These are phyloP conservation scores for Acanthurus lineatus DNA, from an alignment of 2,797 vertebrate species.

Conservation along the genomic window DNA sequence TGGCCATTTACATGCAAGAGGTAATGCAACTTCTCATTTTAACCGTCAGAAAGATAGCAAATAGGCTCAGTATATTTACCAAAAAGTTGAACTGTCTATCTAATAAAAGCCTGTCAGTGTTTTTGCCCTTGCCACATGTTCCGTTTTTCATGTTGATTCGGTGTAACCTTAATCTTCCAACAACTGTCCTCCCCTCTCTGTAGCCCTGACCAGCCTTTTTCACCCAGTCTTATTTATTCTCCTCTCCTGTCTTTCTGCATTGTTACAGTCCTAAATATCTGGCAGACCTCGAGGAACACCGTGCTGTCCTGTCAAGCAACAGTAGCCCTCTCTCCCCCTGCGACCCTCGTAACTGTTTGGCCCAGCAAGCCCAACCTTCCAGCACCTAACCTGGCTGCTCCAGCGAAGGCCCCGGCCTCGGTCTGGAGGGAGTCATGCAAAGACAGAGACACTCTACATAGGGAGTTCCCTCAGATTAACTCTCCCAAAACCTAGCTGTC, in stretches of 20 bases:
- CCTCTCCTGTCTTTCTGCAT: constrained; percentile 57
- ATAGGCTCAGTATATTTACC: background rate
- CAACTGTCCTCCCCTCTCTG: background rate
- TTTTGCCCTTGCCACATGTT: background rate
- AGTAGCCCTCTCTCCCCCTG: constrained; percentile 82
- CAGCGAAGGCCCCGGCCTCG: constrained; percentile 15
- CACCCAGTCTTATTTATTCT: constrained; percentile 1
- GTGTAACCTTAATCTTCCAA: background rate
- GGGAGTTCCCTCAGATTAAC: constrained; percentile 30
- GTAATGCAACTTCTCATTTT: background rate
- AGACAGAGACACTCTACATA: constrained; percentile 49
- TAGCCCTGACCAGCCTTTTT: background rate
- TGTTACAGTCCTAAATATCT: constrained; percentile 89
- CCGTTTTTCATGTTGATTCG: constrained; percentile 6
- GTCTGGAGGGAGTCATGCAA: constrained; percentile 43
- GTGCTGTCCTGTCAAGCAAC: constrained; percentile 83
- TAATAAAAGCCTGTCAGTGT: background rate
- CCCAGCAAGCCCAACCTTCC: constrained; percentile 87
- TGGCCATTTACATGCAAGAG: too few species aligned
- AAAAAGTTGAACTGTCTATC: constrained; percentile 2
- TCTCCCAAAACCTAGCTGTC: constrained; percentile 28
- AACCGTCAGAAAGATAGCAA: background rate
- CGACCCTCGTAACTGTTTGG: constrained; percentile 91
- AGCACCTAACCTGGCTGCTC: constrained; percentile 78
- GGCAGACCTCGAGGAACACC: constrained; percentile 85